phyloP scores from a whole-genome alignment of 2,113 vertebrate species.

The Vanacampus margaritifer region DNA sequence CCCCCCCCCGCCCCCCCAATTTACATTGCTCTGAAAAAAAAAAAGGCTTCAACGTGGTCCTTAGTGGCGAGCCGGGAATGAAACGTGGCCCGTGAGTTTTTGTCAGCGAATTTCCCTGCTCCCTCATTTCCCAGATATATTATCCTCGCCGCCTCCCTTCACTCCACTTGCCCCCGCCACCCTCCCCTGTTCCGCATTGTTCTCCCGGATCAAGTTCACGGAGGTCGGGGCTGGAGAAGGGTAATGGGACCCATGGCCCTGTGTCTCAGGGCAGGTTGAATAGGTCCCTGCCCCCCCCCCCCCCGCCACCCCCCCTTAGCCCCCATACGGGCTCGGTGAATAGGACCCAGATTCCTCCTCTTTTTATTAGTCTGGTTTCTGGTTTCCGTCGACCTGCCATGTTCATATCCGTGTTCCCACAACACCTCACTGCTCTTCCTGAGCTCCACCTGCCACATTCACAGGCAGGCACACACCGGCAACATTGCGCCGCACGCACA shows the following conservation, averaged over 20 bases:
- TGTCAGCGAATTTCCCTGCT: slow-evolving; percentile 30
- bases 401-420: slow-evolving; percentile 52
- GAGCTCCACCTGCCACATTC: slow-evolving; percentile 7
- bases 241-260: slow-evolving; percentile 69
- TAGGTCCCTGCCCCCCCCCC: slow-evolving; percentile 55
- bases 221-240: slow-evolving; percentile 46
- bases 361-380: slow-evolving; percentile 73
- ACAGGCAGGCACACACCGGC: not conserved
- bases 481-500: slow-evolving; percentile 30
- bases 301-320: slow-evolving; percentile 44
- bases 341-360: slow-evolving; percentile 56
- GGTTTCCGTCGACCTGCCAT: slow-evolving; percentile 73
- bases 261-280: slow-evolving; percentile 62
- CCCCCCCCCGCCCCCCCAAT: too few species aligned
- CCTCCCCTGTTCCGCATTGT: slow-evolving; percentile 43
- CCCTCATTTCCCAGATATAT: slow-evolving; percentile 60
- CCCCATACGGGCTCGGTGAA: slow-evolving; percentile 54
- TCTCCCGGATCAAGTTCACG: slow-evolving; percentile 52
- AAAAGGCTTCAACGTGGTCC: not conserved
- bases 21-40: too few species aligned
- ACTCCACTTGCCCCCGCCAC: not conserved
- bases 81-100: slow-evolving; percentile 48
- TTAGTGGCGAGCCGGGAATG: slow-evolving; percentile 35
- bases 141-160: slow-evolving; percentile 35
- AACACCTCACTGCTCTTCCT: slow-evolving; percentile 11